Percentiles rank a stretch among this genome's conserved stretches.
phyloP scores from a whole-genome alignment of 2,888 invertebrate genomes.

The Cantharis flavilabris region DNA sequence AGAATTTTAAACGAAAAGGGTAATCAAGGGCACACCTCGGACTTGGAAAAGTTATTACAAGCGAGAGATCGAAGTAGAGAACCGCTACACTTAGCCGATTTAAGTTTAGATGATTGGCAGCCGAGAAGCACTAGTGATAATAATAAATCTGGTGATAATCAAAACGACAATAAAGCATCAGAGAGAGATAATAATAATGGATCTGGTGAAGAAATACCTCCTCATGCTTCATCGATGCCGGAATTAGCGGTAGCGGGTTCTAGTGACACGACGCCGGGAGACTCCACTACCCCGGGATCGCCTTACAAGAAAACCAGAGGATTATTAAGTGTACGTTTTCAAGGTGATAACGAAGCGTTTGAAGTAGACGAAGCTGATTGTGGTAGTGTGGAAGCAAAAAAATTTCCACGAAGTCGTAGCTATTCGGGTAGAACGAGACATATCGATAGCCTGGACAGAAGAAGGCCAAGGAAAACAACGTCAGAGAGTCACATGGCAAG shows the following conservation, averaged over 20 bases:
- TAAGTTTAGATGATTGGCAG: constrained; percentile 63
- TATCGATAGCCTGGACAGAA: constrained; percentile 47
- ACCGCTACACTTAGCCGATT: constrained; percentile 63
- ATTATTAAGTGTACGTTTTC: constrained; percentile 60
- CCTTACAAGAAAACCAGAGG: constrained; percentile 52
- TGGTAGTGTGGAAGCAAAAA: constrained; percentile 46
- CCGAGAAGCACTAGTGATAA: constrained; percentile 46
- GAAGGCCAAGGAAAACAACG: constrained; percentile 47
- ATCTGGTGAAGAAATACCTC: constrained; percentile 38
- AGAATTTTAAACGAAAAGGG: constrained; percentile 61
- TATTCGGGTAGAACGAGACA: constrained; percentile 58
- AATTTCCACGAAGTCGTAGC: constrained; percentile 59
- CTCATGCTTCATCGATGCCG: constrained; percentile 66
- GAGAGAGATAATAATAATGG: constrained; percentile 44
- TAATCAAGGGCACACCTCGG: constrained; percentile 47
- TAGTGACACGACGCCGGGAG: constrained; percentile 40
- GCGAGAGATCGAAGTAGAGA: constrained; percentile 64
- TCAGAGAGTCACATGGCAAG: constrained; percentile 48
- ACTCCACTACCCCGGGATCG: constrained; percentile 49
- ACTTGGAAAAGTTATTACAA: constrained; percentile 58
- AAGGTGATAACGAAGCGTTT: constrained; percentile 58
- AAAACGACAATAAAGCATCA: constrained; percentile 37
- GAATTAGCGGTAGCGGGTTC: constrained; percentile 58
- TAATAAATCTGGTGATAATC: constrained; percentile 47
- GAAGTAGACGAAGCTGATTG: constrained; percentile 54